These are phyloP conservation scores for Caenorhabditis virilis DNA, from an alignment of 2,888 invertebrate species.

Conservation along the genomic window DNA sequence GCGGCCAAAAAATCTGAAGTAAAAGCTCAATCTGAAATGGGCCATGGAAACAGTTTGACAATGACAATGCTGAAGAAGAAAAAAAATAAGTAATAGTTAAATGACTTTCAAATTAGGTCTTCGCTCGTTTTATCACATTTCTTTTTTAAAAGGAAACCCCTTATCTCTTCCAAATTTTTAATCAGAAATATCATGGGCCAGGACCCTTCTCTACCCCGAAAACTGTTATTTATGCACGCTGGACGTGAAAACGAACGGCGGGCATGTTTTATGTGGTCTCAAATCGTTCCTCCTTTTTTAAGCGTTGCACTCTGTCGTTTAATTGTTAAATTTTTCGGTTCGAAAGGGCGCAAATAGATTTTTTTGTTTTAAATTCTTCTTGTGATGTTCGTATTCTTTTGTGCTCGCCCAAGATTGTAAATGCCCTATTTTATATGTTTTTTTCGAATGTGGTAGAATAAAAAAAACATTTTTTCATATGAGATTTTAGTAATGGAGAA, in stretches of 20 bases:
- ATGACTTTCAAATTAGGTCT: slow-evolving; percentile 11
- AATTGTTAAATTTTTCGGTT: too few relatives aligned
- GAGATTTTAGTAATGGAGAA: too few relatives aligned
- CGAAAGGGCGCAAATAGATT: slow-evolving; percentile 8
- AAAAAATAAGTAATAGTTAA: slow-evolving; percentile 15
- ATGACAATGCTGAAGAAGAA: slow-evolving; percentile 27
- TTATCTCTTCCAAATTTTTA: too few relatives aligned
- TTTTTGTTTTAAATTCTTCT: neutral
- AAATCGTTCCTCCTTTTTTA: slow-evolving; percentile 13
- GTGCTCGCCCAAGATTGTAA: neutral
- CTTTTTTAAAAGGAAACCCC: neutral
- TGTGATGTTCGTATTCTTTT: slow-evolving; percentile 3
- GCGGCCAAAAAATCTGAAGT: slow-evolving; percentile 29
- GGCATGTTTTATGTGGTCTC: slow-evolving; percentile 14
- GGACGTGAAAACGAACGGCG: slow-evolving; percentile 39
- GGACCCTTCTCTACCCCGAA: too few relatives aligned
- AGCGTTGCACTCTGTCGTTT: slow-evolving; percentile 1
- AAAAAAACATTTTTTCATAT: too few relatives aligned
- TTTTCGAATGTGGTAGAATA: neutral
- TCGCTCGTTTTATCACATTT: too few relatives aligned
- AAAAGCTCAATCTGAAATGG: slow-evolving; percentile 28
- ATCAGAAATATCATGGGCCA: too few relatives aligned
- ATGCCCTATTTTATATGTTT: neutral
- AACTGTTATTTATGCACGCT: slow-evolving; percentile 22
- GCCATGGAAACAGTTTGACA: slow-evolving; percentile 20